These are phyloP conservation scores for Thermophis baileyi DNA, from an alignment of 2,113 vertebrate genomes.

Conservation along the genomic window DNA sequence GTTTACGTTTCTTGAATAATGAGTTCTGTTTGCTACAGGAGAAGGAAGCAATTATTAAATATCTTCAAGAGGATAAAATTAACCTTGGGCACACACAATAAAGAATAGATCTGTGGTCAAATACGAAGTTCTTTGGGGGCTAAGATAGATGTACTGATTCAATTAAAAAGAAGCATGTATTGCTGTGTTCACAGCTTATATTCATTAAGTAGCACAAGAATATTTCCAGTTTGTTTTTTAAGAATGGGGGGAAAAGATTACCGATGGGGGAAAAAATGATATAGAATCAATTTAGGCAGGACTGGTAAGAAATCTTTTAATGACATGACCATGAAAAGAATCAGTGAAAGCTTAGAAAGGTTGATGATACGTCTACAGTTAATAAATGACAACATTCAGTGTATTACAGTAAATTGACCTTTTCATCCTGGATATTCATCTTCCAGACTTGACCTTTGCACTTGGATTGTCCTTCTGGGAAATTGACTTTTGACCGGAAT, in stretches of 20 bases:
- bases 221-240: not conserved
- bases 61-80: constrained; percentile 44
- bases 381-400: not conserved
- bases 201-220: constrained; percentile 16
- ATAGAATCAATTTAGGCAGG: not conserved
- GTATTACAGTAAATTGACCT: not conserved
- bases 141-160: constrained; percentile 8
- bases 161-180: not conserved
- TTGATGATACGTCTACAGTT: not conserved
- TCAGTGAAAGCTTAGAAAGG: not conserved
- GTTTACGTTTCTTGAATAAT: constrained; percentile 71
- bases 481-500: not conserved
- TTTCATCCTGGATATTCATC: not conserved
- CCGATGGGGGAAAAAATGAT: not conserved
- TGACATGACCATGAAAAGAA: not conserved
- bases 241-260: not conserved
- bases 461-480: not conserved
- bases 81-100: constrained; percentile 37
- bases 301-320: not conserved
- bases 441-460: not conserved
- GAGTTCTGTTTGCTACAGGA: constrained; percentile 62
- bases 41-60: constrained; percentile 66
- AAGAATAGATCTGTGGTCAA: constrained; percentile 11
- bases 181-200: constrained; percentile 5
- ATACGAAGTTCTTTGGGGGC: constrained; percentile 8